Conservation (phyloP, 2,113 vertebrate species). For the Oncorhynchus gorbuscha region DNA sequence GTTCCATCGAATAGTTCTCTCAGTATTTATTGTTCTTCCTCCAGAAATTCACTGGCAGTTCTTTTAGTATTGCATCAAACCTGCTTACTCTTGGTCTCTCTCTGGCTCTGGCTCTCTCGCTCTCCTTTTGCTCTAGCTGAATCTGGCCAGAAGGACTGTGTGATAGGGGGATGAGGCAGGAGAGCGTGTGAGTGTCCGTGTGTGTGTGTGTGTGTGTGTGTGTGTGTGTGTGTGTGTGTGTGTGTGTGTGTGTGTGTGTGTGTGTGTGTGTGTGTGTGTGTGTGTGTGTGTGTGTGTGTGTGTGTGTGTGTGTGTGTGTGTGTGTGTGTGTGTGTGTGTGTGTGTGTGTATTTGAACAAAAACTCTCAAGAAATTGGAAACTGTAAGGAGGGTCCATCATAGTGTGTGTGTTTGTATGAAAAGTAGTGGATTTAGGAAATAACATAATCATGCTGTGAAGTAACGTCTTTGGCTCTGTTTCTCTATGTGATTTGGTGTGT, state of each 20-base stretch:
- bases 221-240: too few species aligned
- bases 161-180: slow-evolving; percentile 4
- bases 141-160: slow-evolving; percentile 13
- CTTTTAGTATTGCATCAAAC: slow-evolving; percentile 18
- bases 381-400: background rate
- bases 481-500: too few species aligned
- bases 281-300: too few species aligned
- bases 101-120: background rate
- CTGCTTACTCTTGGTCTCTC: background rate
- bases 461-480: background rate
- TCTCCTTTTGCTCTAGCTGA: background rate
- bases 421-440: background rate
- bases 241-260: too few species aligned
- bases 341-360: too few species aligned
- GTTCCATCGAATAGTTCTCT: background rate
- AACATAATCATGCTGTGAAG: background rate
- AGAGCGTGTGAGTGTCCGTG: too few species aligned
- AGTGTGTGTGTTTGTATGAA: background rate
- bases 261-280: too few species aligned
- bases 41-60: slow-evolving; percentile 5
- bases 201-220: too few species aligned
- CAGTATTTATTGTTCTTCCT: background rate
- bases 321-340: too few species aligned
- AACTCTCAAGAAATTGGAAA: background rate
- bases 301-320: too few species aligned